phyloP scores from a whole-genome alignment of 2,888 invertebrate genomes.

The Camponotus fellah region DNA sequence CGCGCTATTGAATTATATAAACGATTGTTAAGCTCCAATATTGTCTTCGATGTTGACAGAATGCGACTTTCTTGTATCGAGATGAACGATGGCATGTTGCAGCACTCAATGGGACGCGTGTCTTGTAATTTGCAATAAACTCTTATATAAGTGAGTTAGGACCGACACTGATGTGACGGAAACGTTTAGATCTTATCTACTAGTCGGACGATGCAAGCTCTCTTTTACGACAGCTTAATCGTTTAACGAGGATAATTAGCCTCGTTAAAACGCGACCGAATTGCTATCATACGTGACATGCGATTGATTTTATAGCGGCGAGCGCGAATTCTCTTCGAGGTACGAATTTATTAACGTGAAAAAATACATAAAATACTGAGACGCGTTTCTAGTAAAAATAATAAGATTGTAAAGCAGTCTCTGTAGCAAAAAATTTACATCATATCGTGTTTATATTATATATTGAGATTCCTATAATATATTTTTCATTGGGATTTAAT shows the following conservation, averaged over 20 bases:
- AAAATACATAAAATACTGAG: background rate
- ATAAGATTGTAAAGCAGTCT: background rate
- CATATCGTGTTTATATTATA: background rate
- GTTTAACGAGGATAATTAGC: constrained; percentile 63
- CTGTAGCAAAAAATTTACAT: background rate
- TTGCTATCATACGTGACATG: constrained; percentile 32
- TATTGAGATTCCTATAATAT: background rate
- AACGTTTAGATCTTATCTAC: constrained; percentile 65
- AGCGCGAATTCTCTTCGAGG: background rate
- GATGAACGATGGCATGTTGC: constrained; percentile 35
- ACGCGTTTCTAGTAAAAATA: background rate
- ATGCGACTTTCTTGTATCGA: constrained; percentile 25
- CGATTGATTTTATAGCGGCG: constrained; percentile 25
- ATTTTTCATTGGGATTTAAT: background rate
- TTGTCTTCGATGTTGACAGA: background rate
- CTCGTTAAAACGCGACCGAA: constrained; percentile 47
- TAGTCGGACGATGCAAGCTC: constrained; percentile 27
- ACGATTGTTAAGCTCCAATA: background rate
- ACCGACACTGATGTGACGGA: constrained; percentile 67
- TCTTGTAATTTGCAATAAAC: constrained; percentile 53
- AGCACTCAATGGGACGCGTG: constrained; percentile 35
- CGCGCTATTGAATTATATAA: background rate
- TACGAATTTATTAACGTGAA: background rate
- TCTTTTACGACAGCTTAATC: constrained; percentile 58
- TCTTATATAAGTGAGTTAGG: constrained; percentile 62